phyloP scores from a whole-genome alignment of 2,797 vertebrate species.

The Lateolabrax maculatus region DNA sequence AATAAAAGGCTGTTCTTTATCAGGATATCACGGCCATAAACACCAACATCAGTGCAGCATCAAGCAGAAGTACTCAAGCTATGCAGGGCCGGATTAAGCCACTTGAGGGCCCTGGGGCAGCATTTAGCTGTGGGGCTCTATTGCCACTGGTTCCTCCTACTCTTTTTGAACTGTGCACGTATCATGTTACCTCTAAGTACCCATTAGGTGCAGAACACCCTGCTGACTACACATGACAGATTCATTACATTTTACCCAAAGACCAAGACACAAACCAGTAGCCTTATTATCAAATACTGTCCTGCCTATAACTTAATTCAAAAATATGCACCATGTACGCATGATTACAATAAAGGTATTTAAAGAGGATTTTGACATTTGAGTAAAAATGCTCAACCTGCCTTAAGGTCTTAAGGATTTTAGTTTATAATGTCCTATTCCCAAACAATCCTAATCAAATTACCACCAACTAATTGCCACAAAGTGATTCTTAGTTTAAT shows the following conservation, averaged over 20 bases:
- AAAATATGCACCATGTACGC: background rate
- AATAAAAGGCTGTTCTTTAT: background rate
- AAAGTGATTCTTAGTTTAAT: background rate
- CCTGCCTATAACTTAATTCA: background rate
- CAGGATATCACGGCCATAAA: background rate
- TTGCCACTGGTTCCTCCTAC: slow-evolving; percentile 5
- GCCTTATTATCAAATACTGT: background rate
- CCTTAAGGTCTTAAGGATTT: background rate
- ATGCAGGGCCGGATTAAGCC: background rate
- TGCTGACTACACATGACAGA: slow-evolving; percentile 1
- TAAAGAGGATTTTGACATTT: background rate
- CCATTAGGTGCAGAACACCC: background rate
- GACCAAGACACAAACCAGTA: background rate
- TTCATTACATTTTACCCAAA: background rate
- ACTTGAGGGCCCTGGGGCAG: background rate
- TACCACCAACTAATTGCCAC: too few relatives aligned
- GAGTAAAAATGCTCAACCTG: background rate
- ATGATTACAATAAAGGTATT: background rate
- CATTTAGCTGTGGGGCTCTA: slow-evolving; percentile 2
- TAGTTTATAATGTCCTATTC: background rate
- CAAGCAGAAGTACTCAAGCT: background rate
- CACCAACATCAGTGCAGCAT: background rate
- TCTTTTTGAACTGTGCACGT: slow-evolving; percentile 12
- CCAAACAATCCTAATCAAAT: background rate
- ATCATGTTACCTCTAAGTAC: slow-evolving; percentile 25